Percentiles rank a stretch among this genome's conserved stretches.
These are phyloP conservation scores for Zoanthus sansibaricus DNA, from an alignment of 92 coral and sea anemone genomes.

Conservation along the genomic window DNA sequence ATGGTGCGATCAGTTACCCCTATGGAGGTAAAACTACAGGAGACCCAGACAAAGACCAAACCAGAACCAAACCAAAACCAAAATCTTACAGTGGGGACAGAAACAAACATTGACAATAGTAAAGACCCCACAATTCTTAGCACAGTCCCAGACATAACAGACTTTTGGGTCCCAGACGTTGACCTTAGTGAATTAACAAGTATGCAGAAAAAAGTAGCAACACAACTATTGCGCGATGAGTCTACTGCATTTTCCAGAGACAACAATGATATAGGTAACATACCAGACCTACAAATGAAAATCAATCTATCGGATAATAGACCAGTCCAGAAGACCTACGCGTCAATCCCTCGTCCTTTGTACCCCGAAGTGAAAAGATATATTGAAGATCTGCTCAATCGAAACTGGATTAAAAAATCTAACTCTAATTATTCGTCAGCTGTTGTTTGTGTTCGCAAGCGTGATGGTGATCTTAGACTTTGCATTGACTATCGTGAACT, in stretches of 20 bases:
- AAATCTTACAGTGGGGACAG: constrained; percentile 1
- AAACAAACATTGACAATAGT: neutral
- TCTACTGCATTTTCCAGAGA: constrained; percentile 59
- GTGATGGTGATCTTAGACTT: constrained; percentile 66
- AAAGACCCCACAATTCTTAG: neutral
- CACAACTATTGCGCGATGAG: constrained; percentile 67
- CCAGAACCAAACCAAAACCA: neutral
- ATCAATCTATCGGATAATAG: constrained; percentile 35
- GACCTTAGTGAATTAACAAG: constrained; percentile 40
- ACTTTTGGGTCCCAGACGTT: neutral
- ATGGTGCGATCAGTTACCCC: constrained; percentile 62
- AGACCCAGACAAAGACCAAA: constrained; percentile 9
- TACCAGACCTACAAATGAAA: constrained; percentile 48
- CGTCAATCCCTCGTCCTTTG: constrained; percentile 64
- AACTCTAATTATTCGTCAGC: constrained; percentile 70
- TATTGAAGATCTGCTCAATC: constrained; percentile 59
- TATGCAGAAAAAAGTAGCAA: constrained; percentile 49
- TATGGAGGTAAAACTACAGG: constrained; percentile 30
- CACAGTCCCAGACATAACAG: neutral
- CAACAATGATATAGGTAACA: constrained; percentile 57
- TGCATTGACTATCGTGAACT: constrained; percentile 34
- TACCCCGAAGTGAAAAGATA: constrained; percentile 53
- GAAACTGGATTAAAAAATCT: constrained; percentile 65
- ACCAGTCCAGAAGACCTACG: constrained; percentile 64
- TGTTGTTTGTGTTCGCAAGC: constrained; percentile 65